These are phyloP conservation scores for Callinectes sapidus DNA, from an alignment of 2,888 invertebrate genomes.

Conservation along the genomic window DNA sequence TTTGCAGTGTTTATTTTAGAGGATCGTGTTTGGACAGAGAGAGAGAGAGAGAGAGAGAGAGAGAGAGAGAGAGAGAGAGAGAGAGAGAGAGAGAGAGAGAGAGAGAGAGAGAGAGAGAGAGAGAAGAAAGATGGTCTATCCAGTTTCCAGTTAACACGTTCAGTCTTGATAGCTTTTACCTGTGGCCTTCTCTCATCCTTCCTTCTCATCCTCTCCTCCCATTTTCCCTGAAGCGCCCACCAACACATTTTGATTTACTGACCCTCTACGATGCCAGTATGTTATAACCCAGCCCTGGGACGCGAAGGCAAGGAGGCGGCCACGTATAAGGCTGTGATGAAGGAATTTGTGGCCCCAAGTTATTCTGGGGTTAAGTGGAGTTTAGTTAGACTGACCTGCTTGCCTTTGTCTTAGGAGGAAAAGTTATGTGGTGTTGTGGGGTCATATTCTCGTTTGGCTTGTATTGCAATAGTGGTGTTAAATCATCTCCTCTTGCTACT, in stretches of 20 bases:
- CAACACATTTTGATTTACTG: slow-evolving; percentile 20
- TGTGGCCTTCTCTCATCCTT: background rate
- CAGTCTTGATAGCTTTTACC: slow-evolving; percentile 7
- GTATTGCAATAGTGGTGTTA: background rate
- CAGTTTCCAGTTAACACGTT: slow-evolving; percentile 26
- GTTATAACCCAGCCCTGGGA: background rate
- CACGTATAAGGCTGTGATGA: background rate
- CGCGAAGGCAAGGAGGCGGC: slow-evolving; percentile 3
- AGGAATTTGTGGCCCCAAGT: background rate
- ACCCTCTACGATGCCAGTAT: background rate
- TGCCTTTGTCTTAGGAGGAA: slow-evolving; percentile 26
- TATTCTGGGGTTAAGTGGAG: slow-evolving; percentile 14
- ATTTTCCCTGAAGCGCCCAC: background rate
- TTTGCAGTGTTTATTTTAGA: background rate
- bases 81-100: slow-evolving; percentile 20
- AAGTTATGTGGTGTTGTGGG: background rate
- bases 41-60: slow-evolving; percentile 25
- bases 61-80: slow-evolving; percentile 18
- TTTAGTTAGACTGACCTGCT: background rate
- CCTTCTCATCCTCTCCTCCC: background rate
- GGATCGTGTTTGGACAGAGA: background rate
- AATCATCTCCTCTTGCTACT: background rate
- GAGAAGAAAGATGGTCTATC: too few species aligned
- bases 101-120: slow-evolving; percentile 20
- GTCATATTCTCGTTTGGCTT: background rate